Percentiles rank a stretch among this genome's conserved stretches.
Conservation (phyloP, 2,113 vertebrate species). For the Oryzias woworae region DNA sequence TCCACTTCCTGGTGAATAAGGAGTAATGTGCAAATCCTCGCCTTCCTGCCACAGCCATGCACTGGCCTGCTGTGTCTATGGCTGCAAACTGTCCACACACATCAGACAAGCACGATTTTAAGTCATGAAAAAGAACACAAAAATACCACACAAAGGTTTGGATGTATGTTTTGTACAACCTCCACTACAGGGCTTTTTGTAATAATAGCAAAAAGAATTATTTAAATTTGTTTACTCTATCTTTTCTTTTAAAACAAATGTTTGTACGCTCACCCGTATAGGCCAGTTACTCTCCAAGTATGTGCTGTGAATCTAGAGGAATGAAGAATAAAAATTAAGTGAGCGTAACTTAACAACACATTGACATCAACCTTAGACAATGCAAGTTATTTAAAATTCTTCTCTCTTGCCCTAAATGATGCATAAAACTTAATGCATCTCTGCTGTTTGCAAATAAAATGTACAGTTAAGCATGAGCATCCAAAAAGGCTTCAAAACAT, state of each 20-base stretch:
- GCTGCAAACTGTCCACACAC: slow-evolving; percentile 87
- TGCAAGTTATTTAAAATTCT: no score
- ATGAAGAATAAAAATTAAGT: neutral
- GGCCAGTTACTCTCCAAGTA: slow-evolving; percentile 99
- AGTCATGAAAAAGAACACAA: neutral
- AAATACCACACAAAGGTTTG: neutral
- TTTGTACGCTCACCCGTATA: slow-evolving; percentile 81
- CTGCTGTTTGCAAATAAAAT: no score
- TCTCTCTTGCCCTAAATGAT: no score
- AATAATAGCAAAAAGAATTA: no score
- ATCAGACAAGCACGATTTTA: neutral
- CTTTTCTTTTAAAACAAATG: neutral
- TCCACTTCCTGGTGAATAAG: slow-evolving; percentile 96
- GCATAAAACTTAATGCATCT: no score
- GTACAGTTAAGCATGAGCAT: no score
- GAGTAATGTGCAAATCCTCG: slow-evolving; percentile 98
- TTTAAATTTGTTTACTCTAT: no score
- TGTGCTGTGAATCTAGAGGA: slow-evolving; percentile 90
- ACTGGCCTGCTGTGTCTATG: slow-evolving; percentile 93
- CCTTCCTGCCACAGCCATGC: slow-evolving; percentile 93
- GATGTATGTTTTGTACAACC: neutral
- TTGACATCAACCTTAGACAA: neutral
- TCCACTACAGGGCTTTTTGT: neutral
- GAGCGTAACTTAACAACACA: neutral
- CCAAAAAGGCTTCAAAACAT: no score